Conservation (phyloP, 2,888 invertebrate species). For the Folsomia candida region DNA sequence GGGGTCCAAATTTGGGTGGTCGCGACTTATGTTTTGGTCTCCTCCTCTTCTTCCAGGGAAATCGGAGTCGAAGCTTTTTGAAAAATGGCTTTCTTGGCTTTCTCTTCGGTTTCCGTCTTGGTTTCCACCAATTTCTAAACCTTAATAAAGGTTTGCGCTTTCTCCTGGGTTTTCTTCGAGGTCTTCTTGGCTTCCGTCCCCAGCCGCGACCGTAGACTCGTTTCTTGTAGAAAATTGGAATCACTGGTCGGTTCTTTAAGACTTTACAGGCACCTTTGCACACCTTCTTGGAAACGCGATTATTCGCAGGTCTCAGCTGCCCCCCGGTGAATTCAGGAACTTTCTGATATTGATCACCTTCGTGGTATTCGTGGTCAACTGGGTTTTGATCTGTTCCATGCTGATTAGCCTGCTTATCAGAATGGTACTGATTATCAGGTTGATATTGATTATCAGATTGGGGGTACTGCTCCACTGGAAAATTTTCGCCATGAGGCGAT, state of each 20-base stretch:
- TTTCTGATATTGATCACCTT: background rate
- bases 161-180: constrained; percentile 7
- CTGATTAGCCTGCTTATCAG: background rate
- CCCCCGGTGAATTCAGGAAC: background rate
- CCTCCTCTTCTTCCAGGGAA: constrained; percentile 1
- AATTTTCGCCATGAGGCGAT: no score
- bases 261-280: background rate
- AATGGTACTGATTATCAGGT: background rate
- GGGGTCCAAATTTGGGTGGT: background rate
- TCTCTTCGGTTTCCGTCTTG: background rate
- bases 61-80: background rate
- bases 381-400: background rate
- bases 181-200: constrained; percentile 12
- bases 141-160: background rate
- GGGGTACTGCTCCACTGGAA: background rate
- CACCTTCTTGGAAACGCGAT: constrained; percentile 6
- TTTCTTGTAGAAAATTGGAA: constrained; percentile 7
- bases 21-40: background rate
- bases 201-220: background rate
- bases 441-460: no score
- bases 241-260: constrained; percentile 16
- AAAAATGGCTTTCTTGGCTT: background rate
- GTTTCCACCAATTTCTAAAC: background rate
- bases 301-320: background rate
- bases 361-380: background rate